A percentile compares a stretch with the other conserved stretches of the same genome.
Evolutionary conservation across 2,113 vertebrate species (phyloP).

Genomic region (Sinocyclocheilus rhinocerous): DNA sequence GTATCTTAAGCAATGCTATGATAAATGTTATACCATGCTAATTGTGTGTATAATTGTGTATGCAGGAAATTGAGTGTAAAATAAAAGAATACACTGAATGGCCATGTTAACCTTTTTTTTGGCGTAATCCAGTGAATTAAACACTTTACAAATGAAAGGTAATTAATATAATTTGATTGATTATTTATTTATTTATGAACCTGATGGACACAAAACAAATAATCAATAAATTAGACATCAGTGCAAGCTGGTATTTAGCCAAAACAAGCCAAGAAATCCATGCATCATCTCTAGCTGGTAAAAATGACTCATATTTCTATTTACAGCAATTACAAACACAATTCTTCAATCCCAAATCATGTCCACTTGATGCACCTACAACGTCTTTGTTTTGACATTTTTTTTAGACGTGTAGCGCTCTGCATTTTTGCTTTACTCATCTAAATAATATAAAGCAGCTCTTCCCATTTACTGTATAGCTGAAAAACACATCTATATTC

Average conservation of each 20-base stretch:
- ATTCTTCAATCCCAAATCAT: neutral
- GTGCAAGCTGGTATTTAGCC: neutral
- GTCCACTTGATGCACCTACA: neutral
- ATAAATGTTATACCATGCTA: neutral
- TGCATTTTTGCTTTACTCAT: neutral
- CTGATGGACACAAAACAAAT: neutral
- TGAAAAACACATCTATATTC: neutral
- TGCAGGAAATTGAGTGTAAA: too few relatives aligned
- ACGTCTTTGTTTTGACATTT: too few relatives aligned
- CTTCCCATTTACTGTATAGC: neutral
- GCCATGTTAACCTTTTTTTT: too few relatives aligned
- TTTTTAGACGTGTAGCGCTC: neutral
- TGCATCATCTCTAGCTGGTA: neutral
- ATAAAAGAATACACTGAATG: too few relatives aligned
- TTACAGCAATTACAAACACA: neutral
- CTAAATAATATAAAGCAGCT: neutral
- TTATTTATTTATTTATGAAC: neutral
- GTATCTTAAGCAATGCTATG: neutral
- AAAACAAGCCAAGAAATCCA: neutral
- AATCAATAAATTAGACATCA: neutral
- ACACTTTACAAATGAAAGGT: neutral
- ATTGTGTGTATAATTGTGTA: neutral
- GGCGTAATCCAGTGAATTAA: neutral
- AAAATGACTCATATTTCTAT: neutral
- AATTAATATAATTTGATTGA: neutral